Evolutionary conservation across 2,113 vertebrate species (phyloP).

Genomic region (Ranitomeya imitator): DNA sequence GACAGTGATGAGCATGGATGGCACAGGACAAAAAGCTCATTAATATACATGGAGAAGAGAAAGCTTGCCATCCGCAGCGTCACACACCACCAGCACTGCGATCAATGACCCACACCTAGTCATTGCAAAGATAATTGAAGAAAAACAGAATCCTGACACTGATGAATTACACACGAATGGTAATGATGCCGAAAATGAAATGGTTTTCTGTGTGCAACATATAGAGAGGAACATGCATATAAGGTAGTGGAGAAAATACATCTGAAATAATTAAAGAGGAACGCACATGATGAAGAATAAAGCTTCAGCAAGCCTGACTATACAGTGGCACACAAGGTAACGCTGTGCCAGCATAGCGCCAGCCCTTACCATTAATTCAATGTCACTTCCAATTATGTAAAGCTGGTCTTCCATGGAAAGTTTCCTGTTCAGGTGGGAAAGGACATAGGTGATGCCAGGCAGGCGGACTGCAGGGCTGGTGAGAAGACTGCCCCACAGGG

Average conservation of each 20-base stretch:
- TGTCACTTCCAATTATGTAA: slow-evolving; percentile 96
- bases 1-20: neutral
- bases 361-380: slow-evolving; percentile 90
- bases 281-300: neutral
- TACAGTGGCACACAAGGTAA: neutral
- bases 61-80: neutral
- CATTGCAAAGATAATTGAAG: neutral
- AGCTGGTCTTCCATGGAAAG: slow-evolving; percentile 99
- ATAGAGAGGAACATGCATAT: neutral
- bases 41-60: neutral
- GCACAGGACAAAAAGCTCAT: neutral
- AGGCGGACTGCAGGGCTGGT: slow-evolving; percentile 94
- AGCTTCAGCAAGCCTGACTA: neutral
- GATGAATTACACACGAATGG: neutral
- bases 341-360: too few relatives aligned
- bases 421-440: slow-evolving; percentile 94
- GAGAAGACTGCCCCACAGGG: slow-evolving; percentile 97
- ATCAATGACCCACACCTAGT: neutral
- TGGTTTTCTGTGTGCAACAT: neutral
- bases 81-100: neutral
- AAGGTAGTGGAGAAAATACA: neutral
- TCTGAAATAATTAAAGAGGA: neutral
- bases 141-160: neutral
- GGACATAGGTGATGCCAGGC: slow-evolving; percentile 93
- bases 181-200: neutral